These are phyloP conservation scores for Pseudoatta argentina DNA, from an alignment of 1,140 invertebrate species.

Conservation along the genomic window DNA sequence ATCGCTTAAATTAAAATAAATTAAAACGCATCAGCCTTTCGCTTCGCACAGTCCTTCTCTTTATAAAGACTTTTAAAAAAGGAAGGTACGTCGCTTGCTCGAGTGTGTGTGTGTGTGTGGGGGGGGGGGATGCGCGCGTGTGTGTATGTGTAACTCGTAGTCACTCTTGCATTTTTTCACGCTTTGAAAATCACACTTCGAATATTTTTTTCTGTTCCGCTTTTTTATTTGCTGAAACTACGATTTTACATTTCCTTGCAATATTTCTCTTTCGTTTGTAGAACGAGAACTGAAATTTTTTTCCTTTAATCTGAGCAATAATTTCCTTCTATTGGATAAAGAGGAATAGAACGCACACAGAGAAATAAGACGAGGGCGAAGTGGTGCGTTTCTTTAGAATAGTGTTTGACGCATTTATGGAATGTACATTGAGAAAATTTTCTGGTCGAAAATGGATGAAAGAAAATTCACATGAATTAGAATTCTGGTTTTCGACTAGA, in stretches of 20 bases:
- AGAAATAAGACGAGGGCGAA: neutral
- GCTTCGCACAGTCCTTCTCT: neutral
- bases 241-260: neutral
- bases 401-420: slow-evolving; percentile 46
- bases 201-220: neutral
- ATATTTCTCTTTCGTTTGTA: neutral
- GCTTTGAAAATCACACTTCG: neutral
- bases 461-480: too few relatives aligned
- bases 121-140: neutral
- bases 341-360: neutral
- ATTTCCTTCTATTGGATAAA: neutral
- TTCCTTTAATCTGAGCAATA: neutral
- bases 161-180: slow-evolving; percentile 24
- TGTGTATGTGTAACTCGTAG: neutral
- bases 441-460: too few relatives aligned
- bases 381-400: slow-evolving; percentile 11
- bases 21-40: slow-evolving; percentile 44
- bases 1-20: slow-evolving; percentile 75
- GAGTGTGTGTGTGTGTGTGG: neutral
- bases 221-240: neutral
- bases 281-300: neutral
- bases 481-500: too few relatives aligned
- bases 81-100: neutral
- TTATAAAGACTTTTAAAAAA: neutral
- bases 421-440: slow-evolving; percentile 10